Conservation (phyloP, 2,797 vertebrate genomes). For the Aeoliscus strigatus region DNA sequence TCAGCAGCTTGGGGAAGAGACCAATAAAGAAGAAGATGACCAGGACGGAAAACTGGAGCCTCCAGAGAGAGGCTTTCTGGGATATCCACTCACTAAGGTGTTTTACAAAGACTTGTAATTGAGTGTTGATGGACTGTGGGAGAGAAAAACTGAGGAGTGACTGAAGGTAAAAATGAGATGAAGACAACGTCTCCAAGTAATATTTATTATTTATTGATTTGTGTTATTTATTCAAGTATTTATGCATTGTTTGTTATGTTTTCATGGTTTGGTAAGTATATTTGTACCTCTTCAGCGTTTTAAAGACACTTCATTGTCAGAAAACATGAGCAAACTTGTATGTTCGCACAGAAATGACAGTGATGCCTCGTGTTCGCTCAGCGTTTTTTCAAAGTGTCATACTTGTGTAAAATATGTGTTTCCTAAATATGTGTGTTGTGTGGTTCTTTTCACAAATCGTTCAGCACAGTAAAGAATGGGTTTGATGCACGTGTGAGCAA, state of each 20-base stretch:
- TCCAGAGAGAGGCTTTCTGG: constrained; percentile 77
- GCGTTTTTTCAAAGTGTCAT: constrained; percentile 28
- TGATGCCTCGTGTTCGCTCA: constrained; percentile 5
- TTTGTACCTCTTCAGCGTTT: constrained; percentile 4
- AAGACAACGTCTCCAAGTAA: no score
- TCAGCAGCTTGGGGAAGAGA: constrained; percentile 61
- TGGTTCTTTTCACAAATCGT: constrained; percentile 6
- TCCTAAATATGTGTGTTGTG: constrained; percentile 9
- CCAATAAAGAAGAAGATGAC: constrained; percentile 54
- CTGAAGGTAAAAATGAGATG: constrained; percentile 8
- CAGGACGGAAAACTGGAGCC: constrained; percentile 55
- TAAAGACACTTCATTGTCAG: no score
- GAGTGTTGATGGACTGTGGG: constrained; percentile 10
- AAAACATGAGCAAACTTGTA: no score
- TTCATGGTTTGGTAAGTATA: constrained; percentile 4
- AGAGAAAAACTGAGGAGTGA: neutral
- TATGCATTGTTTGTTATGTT: constrained; percentile 37
- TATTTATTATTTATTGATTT: constrained; percentile 26
- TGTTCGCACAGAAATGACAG: neutral
- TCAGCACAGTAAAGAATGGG: neutral
- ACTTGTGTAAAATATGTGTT: constrained; percentile 26
- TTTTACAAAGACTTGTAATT: constrained; percentile 82
- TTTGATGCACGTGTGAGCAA: neutral
- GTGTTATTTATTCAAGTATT: constrained; percentile 49
- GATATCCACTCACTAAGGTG: constrained; percentile 79